These are phyloP conservation scores for Brachionus rubens DNA, from an alignment of 1,140 invertebrate species.

Conservation along the genomic window DNA sequence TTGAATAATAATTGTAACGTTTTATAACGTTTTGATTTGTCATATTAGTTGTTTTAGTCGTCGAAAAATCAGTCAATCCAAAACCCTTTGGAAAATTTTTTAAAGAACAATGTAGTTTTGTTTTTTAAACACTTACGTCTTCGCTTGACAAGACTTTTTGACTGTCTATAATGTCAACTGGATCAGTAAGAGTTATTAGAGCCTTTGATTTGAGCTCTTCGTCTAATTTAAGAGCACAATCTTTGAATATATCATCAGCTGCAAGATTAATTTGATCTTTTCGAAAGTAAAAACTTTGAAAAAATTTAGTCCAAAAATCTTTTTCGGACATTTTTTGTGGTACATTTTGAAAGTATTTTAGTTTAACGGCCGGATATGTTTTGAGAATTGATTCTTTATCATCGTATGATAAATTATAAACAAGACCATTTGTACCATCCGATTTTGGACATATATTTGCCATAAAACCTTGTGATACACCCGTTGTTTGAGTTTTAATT, in stretches of 20 bases:
- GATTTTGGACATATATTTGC: slow-evolving; percentile 91
- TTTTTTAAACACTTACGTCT: neutral
- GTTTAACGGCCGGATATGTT: slow-evolving; percentile 93
- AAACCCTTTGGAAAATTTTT: slow-evolving; percentile 2
- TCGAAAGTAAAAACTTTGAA: slow-evolving; percentile 99
- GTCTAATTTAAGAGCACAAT: slow-evolving; percentile 93
- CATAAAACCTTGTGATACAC: slow-evolving; percentile 39
- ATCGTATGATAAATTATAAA: slow-evolving; percentile 93
- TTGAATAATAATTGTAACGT: slow-evolving; percentile 44
- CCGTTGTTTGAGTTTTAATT: slow-evolving; percentile 23
- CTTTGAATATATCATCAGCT: slow-evolving; percentile 82
- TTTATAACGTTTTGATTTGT: slow-evolving; percentile 42
- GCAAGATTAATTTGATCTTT: slow-evolving; percentile 82
- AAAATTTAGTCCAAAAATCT: slow-evolving; percentile 99
- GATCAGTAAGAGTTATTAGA: neutral
- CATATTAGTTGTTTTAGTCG: neutral
- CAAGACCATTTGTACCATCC: slow-evolving; percentile 86
- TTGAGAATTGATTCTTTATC: slow-evolving; percentile 97
- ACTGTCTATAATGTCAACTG: slow-evolving; percentile 35
- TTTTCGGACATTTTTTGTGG: slow-evolving; percentile 88
- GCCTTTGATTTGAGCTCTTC: slow-evolving; percentile 58
- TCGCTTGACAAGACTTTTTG: slow-evolving; percentile 26
- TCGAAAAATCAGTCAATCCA: slow-evolving; percentile 37
- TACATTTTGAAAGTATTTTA: slow-evolving; percentile 93
- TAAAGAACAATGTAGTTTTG: neutral